Percentiles rank a stretch among this genome's conserved stretches.
These are phyloP conservation scores for Pterois miles DNA, from an alignment of 2,797 vertebrate species.

Conservation along the genomic window DNA sequence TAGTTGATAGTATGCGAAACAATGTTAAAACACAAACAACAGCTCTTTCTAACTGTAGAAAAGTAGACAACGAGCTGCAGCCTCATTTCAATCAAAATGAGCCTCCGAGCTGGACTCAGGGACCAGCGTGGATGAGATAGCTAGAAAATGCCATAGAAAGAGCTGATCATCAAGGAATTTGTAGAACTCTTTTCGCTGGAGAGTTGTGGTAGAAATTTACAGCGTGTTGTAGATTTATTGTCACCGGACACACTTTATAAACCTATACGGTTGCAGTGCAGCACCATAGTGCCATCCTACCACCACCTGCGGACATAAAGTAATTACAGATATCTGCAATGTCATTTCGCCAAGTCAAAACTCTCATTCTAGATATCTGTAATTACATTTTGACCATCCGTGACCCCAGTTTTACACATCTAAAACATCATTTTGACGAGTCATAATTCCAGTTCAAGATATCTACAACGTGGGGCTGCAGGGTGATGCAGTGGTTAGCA, in stretches of 20 bases:
- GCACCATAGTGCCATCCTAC: background rate
- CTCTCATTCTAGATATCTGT: background rate
- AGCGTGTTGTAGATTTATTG: too few relatives aligned
- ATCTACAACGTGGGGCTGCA: too few relatives aligned
- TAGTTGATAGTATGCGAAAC: background rate
- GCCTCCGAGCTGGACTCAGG: fast-evolving
- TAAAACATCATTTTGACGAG: too few relatives aligned
- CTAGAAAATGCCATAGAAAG: background rate
- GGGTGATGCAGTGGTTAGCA: too few relatives aligned
- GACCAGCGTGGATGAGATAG: background rate
- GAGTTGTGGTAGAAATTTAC: too few relatives aligned
- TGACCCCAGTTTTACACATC: fast-evolving
- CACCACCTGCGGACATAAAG: too few relatives aligned
- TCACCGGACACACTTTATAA: too few relatives aligned
- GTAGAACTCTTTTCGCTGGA: fast-evolving
- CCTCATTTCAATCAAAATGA: background rate
- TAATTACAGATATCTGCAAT: background rate
- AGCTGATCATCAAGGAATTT: background rate
- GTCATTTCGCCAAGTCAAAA: fast-evolving
- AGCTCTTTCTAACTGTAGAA: background rate
- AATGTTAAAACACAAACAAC: fast-evolving
- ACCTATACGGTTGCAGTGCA: too few relatives aligned
- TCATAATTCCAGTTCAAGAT: too few relatives aligned
- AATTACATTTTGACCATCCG: background rate
- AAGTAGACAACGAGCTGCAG: background rate